phyloP scores from a whole-genome alignment of 2,888 invertebrate genomes.

The Nemurella pictetii region DNA sequence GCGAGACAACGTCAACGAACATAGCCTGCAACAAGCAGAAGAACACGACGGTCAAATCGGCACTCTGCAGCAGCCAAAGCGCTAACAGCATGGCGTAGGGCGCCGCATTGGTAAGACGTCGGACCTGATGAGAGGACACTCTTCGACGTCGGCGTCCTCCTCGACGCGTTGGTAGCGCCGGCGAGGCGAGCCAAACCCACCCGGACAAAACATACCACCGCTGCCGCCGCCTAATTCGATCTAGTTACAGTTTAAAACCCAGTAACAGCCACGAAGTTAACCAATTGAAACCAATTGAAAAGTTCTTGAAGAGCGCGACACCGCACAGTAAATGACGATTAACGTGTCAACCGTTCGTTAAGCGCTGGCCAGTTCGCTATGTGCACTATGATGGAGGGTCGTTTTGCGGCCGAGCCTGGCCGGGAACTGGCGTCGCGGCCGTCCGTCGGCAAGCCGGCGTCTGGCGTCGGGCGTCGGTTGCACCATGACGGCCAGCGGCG shows the following conservation, averaged over 20 bases:
- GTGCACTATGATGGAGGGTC: background rate
- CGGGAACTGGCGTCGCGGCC: background rate
- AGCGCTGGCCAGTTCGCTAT: background rate
- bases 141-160: constrained; percentile 48
- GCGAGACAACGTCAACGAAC: constrained; percentile 87
- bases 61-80: background rate
- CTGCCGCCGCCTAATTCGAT: background rate
- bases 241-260: background rate
- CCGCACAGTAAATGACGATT: no score
- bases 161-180: constrained; percentile 50
- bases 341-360: no score
- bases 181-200: constrained; percentile 53
- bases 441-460: background rate
- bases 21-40: constrained; percentile 65
- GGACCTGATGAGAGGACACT: background rate
- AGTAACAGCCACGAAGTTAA: background rate
- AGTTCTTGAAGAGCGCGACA: no score
- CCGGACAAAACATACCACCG: constrained; percentile 49
- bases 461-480: background rate
- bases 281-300: background rate
- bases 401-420: background rate
- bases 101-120: background rate
- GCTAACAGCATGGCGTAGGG: no score
- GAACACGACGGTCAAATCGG: background rate
- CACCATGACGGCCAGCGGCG: background rate